Evolutionary conservation across 2,888 invertebrate species (phyloP).

Genomic region (Meteorus colon): DNA sequence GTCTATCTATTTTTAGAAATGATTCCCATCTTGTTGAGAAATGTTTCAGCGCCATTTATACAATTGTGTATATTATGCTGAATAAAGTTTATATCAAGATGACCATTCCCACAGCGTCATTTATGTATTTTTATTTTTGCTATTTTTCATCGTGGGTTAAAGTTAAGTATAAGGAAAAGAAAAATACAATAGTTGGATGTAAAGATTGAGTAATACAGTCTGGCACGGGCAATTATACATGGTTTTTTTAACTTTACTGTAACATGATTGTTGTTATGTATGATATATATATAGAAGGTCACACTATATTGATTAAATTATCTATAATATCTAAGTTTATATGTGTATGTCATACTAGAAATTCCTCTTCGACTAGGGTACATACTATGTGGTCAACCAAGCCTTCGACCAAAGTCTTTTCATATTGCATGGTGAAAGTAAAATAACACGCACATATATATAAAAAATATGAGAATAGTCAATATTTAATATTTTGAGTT

Average conservation of each 20-base stretch:
- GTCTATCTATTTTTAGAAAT: constrained; percentile 20
- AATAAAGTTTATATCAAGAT: too few relatives aligned
- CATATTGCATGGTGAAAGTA: constrained; percentile 60
- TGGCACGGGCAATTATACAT: background rate
- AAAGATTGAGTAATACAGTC: background rate
- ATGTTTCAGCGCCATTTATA: background rate
- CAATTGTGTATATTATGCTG: background rate
- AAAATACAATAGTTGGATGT: background rate
- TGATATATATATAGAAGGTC: constrained; percentile 26
- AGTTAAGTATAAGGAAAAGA: too few relatives aligned
- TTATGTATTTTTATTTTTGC: too few relatives aligned
- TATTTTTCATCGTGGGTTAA: too few relatives aligned
- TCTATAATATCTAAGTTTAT: background rate
- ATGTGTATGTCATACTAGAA: constrained; percentile 2
- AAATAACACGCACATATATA: constrained; percentile 55
- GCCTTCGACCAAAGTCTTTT: constrained; percentile 50
- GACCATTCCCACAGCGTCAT: too few relatives aligned
- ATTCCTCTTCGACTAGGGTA: constrained; percentile 3
- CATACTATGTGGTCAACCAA: constrained; percentile 8
- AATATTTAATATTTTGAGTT: background rate
- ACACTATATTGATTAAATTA: constrained; percentile 15
- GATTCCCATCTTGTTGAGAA: constrained; percentile 7
- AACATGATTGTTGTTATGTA: background rate
- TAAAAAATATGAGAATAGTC: background rate
- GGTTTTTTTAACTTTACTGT: background rate